These are phyloP conservation scores for Thyatira batis DNA, from an alignment of 2,888 invertebrate genomes.

Conservation along the genomic window DNA sequence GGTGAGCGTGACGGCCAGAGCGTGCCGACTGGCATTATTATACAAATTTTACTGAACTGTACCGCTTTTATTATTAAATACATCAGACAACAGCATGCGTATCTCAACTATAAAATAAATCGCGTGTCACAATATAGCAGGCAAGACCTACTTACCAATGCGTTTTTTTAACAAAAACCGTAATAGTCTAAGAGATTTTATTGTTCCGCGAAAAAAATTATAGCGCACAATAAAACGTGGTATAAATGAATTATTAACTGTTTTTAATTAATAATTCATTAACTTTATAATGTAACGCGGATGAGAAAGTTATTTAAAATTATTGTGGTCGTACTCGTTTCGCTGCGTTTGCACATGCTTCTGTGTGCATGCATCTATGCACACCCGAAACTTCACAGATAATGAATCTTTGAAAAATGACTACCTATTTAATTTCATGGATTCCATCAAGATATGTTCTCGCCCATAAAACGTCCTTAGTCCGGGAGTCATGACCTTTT, in stretches of 20 bases:
- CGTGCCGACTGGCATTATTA: too few species aligned
- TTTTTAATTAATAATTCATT: slow-evolving; percentile 39
- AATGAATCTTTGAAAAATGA: too few species aligned
- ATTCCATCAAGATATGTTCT: too few species aligned
- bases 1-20: too few species aligned
- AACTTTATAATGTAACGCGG: slow-evolving; percentile 26
- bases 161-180: slow-evolving; percentile 24
- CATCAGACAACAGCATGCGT: slow-evolving; percentile 3
- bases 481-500: too few species aligned
- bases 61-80: background rate
- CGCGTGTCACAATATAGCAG: slow-evolving; percentile 22
- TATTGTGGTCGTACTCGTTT: slow-evolving; percentile 5
- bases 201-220: slow-evolving; percentile 31
- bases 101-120: slow-evolving; percentile 23
- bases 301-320: slow-evolving; percentile 29
- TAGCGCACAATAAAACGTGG: slow-evolving; percentile 34
- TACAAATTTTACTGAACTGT: too few species aligned
- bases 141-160: slow-evolving; percentile 21
- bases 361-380: background rate
- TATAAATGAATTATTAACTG: slow-evolving; percentile 38
- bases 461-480: too few species aligned
- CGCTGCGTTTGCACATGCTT: background rate
- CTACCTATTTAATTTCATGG: too few species aligned
- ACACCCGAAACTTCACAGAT: background rate
- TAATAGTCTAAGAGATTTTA: slow-evolving; percentile 35